A percentile compares a stretch with the other conserved stretches of the same genome.
phyloP scores from a whole-genome alignment of 2,797 vertebrate species.

The Anas bernieri region DNA sequence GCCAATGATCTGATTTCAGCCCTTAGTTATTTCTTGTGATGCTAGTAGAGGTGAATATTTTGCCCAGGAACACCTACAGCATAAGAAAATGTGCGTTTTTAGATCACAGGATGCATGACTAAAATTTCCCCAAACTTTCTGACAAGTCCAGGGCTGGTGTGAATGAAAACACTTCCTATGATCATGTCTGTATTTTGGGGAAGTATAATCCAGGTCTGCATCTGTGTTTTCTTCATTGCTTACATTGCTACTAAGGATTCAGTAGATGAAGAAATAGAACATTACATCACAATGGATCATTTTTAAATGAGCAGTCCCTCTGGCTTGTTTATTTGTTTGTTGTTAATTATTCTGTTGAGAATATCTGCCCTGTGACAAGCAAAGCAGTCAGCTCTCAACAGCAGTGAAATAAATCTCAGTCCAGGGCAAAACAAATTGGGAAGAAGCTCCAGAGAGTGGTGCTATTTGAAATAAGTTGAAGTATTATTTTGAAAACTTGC shows the following conservation, averaged over 20 bases:
- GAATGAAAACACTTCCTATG: neutral
- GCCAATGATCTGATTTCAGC: neutral
- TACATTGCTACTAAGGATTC: neutral
- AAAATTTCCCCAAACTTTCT: neutral
- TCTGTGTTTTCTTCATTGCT: neutral
- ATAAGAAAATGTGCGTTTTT: neutral
- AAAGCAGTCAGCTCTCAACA: conserved; percentile 1
- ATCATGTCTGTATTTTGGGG: neutral
- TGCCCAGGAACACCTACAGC: neutral
- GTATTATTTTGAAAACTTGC: conserved; percentile 47
- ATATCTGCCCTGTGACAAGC: neutral
- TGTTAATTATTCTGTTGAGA: conserved; percentile 32
- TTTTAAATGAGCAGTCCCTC: neutral
- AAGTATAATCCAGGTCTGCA: neutral
- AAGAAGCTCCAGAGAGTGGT: conserved; percentile 37
- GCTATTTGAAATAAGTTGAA: conserved; percentile 51
- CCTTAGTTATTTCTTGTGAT: neutral
- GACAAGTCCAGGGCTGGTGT: neutral
- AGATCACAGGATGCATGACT: neutral
- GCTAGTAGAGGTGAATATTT: neutral
- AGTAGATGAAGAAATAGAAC: neutral
- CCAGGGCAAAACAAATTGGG: neutral
- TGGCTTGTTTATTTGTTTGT: neutral
- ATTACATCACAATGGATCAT: neutral
- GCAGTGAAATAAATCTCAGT: conserved; percentile 8